These are phyloP conservation scores for Coregonus ussuriensis DNA, from an alignment of 2,797 vertebrate species.

Conservation along the genomic window DNA sequence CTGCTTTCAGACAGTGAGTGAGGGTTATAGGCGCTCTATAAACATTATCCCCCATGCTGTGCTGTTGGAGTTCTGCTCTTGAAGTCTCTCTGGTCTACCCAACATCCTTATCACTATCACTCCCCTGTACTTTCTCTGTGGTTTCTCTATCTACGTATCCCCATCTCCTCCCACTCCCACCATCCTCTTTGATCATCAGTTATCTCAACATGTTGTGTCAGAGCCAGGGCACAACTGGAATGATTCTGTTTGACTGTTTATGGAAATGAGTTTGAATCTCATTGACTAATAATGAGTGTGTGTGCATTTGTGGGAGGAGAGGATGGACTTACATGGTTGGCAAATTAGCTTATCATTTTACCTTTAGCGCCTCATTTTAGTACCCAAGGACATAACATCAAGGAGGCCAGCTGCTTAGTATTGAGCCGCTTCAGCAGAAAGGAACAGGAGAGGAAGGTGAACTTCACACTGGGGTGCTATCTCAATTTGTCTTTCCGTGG, in stretches of 20 bases:
- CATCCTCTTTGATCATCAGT: not conserved
- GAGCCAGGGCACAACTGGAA: not conserved
- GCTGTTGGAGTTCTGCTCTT: not conserved
- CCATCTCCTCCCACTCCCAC: not conserved
- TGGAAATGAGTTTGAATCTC: conserved; percentile 16
- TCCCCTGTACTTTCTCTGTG: not conserved
- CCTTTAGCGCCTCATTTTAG: conserved; percentile 49
- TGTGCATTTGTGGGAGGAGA: conserved; percentile 16
- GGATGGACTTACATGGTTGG: conserved; percentile 39
- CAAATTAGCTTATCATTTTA: conserved; percentile 49
- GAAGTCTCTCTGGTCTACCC: not conserved
- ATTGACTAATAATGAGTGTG: conserved; percentile 11
- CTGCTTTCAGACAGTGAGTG: too few relatives aligned
- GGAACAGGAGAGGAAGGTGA: too few relatives aligned
- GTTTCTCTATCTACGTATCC: not conserved
- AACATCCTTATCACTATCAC: not conserved
- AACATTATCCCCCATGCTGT: not conserved
- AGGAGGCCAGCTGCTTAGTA: not conserved
- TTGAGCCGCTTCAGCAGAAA: not conserved
- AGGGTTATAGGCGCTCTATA: too few relatives aligned
- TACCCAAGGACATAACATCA: not conserved
- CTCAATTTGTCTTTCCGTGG: not conserved
- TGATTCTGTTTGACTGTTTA: conserved; percentile 10
- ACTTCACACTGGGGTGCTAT: not conserved
- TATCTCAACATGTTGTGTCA: not conserved